phyloP scores from a whole-genome alignment of 2,113 vertebrate species.

The Picathartes gymnocephalus region DNA sequence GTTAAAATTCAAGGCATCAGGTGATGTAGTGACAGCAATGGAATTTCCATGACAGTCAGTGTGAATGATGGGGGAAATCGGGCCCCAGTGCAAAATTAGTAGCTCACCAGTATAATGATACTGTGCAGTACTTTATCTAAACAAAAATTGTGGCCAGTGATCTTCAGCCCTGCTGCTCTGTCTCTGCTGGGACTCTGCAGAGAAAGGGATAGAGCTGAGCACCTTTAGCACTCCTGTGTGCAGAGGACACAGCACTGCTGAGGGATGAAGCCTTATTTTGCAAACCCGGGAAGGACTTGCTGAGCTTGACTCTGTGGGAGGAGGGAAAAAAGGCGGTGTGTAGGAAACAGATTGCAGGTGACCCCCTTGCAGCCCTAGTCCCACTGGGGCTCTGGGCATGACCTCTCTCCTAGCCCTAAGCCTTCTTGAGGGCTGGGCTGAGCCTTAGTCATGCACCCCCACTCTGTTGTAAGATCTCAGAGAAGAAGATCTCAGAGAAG shows the following conservation, averaged over 20 bases:
- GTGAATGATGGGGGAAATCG: not conserved
- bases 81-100: not conserved
- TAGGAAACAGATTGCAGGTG: not conserved
- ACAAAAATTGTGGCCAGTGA: not conserved
- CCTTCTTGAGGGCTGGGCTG: not conserved
- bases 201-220: not conserved
- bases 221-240: not conserved
- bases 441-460: not conserved
- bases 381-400: rapidly evolving
- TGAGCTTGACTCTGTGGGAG: not conserved
- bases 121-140: not conserved
- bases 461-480: rapidly evolving
- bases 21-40: not conserved
- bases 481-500: not conserved
- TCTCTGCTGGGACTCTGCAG: not conserved
- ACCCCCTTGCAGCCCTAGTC: not conserved
- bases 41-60: not conserved
- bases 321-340: not conserved
- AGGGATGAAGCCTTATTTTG: not conserved
- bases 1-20: too few species aligned
- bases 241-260: rapidly evolving
- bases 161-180: not conserved
- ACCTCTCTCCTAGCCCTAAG: not conserved
- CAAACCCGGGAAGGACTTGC: not conserved
- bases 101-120: not conserved